These are phyloP conservation scores for Colletes gigas DNA, from an alignment of 1,140 invertebrate genomes.

Conservation along the genomic window DNA sequence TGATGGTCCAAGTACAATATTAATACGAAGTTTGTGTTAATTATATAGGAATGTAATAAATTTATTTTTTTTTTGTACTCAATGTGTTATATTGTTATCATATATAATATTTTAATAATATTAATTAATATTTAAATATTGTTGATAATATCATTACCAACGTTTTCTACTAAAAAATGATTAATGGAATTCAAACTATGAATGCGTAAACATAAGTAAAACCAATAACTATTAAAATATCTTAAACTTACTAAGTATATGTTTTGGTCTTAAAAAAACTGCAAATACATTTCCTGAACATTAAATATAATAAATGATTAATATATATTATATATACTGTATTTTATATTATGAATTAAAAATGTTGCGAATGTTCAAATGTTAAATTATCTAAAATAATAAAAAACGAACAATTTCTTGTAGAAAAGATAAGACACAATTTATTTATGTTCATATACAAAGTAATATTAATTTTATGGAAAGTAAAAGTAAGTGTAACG, in stretches of 20 bases:
- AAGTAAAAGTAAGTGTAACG: conserved; percentile 29
- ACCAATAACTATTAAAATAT: not conserved
- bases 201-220: not conserved
- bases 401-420: conserved; percentile 16
- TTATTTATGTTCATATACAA: conserved; percentile 60
- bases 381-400: not conserved
- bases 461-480: conserved; percentile 41
- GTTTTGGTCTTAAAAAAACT: not conserved
- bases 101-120: no score
- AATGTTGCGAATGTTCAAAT: not conserved
- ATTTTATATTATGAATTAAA: not conserved
- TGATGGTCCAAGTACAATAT: no score
- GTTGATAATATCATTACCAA: no score
- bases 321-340: not conserved
- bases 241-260: not conserved
- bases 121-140: no score
- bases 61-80: no score
- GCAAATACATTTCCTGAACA: not conserved
- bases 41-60: no score
- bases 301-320: not conserved
- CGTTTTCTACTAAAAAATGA: not conserved
- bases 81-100: no score
- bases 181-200: not conserved
- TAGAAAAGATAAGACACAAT: conserved; percentile 60
- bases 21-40: no score